Conservation (phyloP, 2,113 vertebrate species). For the Notothenia coriiceps region DNA sequence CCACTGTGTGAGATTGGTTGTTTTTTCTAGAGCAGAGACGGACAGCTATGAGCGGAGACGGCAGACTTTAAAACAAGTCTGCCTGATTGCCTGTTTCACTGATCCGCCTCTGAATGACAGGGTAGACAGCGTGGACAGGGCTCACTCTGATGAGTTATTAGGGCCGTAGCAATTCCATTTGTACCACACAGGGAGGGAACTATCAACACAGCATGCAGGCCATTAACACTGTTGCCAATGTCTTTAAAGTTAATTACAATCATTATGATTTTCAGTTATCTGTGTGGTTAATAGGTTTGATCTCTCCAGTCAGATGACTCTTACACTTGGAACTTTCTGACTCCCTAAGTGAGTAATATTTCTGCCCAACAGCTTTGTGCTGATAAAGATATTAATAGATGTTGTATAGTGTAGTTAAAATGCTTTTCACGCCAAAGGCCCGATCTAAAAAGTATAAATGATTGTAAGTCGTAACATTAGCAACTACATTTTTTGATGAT, state of each 20-base stretch:
- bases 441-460: no score
- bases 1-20: constrained; percentile 5
- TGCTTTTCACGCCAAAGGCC: no score
- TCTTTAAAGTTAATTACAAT: constrained; percentile 63
- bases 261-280: constrained; percentile 44
- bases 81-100: constrained; percentile 52
- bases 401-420: no score
- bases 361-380: neutral
- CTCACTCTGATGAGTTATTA: constrained; percentile 58
- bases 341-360: neutral
- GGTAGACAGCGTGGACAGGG: constrained; percentile 25
- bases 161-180: constrained; percentile 52
- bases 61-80: constrained; percentile 52
- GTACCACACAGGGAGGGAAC: constrained; percentile 29
- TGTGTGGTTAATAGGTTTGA: constrained; percentile 41
- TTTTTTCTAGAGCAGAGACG: neutral
- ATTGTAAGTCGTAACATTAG: no score
- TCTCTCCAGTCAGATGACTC: constrained; percentile 24
- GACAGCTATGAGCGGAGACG: constrained; percentile 6
- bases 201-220: constrained; percentile 38
- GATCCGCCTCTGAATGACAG: constrained; percentile 49
- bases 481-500: no score
- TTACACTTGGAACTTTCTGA: neutral
- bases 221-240: constrained; percentile 37
- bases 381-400: no score